Evolutionary conservation across 92 coral and sea anemone species (phyloP).

Genomic region (Metridium senile): DNA sequence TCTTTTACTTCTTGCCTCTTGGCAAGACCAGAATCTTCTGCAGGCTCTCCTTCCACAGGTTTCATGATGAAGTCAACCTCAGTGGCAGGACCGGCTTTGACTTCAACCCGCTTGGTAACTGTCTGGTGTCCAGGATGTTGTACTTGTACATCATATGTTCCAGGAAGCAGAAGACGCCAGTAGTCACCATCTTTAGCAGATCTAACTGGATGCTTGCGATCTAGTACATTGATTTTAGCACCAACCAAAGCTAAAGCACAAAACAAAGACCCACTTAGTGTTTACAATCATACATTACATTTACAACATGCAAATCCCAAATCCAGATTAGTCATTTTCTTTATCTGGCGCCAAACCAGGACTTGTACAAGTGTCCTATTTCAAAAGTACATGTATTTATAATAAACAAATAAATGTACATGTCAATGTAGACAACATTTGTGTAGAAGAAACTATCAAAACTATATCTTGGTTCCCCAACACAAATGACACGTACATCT

Average conservation of each 20-base stretch:
- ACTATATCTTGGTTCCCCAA: too few relatives aligned
- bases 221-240: slow-evolving; percentile 63
- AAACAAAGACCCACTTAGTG: background rate
- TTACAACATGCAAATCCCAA: too few relatives aligned
- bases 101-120: slow-evolving; percentile 38
- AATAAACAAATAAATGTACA: too few relatives aligned
- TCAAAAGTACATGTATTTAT: too few relatives aligned
- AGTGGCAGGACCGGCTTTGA: slow-evolving; percentile 48
- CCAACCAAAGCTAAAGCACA: slow-evolving; percentile 22
- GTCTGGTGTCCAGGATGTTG: slow-evolving; percentile 64
- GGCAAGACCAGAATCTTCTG: slow-evolving; percentile 18
- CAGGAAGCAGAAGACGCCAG: slow-evolving; percentile 87
- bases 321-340: too few relatives aligned
- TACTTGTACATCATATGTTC: slow-evolving; percentile 54
- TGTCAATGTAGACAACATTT: too few relatives aligned
- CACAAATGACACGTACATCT: too few relatives aligned
- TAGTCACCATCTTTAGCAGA: slow-evolving; percentile 92
- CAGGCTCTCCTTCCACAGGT: slow-evolving; percentile 31
- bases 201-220: slow-evolving; percentile 53
- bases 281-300: background rate
- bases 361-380: too few relatives aligned
- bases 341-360: too few relatives aligned
- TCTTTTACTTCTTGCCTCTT: slow-evolving; percentile 27
- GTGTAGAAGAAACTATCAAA: too few relatives aligned
- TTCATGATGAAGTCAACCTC: slow-evolving; percentile 49